These are phyloP conservation scores for Daubentonia madagascariensis DNA, from an alignment of 2,113 vertebrate genomes.

Conservation along the genomic window DNA sequence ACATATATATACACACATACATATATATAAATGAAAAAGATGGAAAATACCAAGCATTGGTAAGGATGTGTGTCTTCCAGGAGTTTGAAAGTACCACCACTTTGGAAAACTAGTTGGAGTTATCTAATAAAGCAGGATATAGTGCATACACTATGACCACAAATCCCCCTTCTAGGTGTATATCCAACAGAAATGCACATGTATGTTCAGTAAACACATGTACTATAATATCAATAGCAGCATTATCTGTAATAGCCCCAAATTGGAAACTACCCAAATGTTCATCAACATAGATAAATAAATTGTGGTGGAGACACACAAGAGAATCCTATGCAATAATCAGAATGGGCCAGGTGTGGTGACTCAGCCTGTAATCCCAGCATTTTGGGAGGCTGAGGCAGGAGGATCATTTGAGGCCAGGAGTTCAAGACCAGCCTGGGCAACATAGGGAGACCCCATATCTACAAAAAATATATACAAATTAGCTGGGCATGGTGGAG, in stretches of 20 bases:
- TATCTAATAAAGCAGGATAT: neutral
- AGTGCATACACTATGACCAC: neutral
- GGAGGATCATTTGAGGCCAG: no score
- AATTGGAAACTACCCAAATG: neutral
- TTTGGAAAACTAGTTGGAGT: neutral
- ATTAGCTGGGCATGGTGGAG: no score
- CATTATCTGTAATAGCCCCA: neutral
- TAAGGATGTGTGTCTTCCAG: neutral
- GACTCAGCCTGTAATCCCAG: no score
- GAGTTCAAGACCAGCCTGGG: no score
- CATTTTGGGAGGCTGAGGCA: no score
- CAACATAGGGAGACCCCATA: no score
- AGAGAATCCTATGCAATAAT: neutral
- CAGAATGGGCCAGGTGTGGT: neutral
- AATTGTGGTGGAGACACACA: neutral
- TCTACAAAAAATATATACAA: no score
- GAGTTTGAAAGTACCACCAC: neutral
- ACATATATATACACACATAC: neutral
- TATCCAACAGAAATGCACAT: neutral
- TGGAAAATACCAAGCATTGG: neutral
- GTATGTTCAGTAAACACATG: neutral
- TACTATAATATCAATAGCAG: neutral
- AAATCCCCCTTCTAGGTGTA: neutral
- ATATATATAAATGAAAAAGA: neutral
- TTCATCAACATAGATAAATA: neutral